Conservation (phyloP, 1,140 invertebrate species). For the Phortica variegata region DNA sequence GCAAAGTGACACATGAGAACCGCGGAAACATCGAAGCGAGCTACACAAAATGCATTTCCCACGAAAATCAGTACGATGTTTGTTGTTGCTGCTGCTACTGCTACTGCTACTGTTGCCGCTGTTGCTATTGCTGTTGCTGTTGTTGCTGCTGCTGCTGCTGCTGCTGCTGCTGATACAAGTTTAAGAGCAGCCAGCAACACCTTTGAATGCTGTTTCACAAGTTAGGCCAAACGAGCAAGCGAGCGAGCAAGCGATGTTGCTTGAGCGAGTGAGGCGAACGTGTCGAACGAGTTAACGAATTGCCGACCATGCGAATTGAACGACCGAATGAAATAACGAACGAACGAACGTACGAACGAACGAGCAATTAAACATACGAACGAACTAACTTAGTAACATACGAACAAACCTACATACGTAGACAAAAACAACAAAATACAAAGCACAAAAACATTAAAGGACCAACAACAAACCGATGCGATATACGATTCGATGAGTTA, state of each 20-base stretch:
- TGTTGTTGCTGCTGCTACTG: slow-evolving; percentile 7
- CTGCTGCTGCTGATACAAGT: slow-evolving; percentile 11
- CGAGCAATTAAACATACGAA: not conserved
- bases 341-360: not conserved
- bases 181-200: not conserved
- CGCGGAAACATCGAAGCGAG: not conserved
- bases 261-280: too few relatives aligned
- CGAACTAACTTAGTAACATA: too few relatives aligned
- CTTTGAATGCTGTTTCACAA: slow-evolving; percentile 2
- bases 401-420: too few relatives aligned
- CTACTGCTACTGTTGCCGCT: not conserved
- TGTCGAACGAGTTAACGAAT: too few relatives aligned
- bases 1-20: slow-evolving; percentile 52
- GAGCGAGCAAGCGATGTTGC: not conserved
- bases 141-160: slow-evolving; percentile 10
- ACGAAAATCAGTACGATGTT: not conserved
- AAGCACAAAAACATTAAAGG: too few relatives aligned
- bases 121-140: not conserved
- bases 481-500: too few relatives aligned
- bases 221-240: too few relatives aligned
- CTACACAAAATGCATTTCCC: too few relatives aligned
- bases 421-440: not conserved
- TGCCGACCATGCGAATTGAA: not conserved
- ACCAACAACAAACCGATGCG: too few relatives aligned
- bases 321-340: slow-evolving; percentile 3